Conservation (phyloP, 2,888 invertebrate species). For the Rhamphomyia laevipes region DNA sequence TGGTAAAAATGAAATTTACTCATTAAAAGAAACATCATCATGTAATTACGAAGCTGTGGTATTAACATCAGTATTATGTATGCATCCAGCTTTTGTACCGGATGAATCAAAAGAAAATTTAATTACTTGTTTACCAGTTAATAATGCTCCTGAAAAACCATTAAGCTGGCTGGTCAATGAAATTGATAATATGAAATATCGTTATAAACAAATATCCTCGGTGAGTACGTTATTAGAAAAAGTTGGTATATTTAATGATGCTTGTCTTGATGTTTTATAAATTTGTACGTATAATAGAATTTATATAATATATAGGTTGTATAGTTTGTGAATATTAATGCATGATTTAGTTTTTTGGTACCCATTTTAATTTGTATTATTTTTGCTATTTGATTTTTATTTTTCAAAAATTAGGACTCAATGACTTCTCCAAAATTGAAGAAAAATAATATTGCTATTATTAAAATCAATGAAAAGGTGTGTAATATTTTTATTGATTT, state of each 20-base stretch:
- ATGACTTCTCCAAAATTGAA: conserved; percentile 1
- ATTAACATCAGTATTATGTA: conserved; percentile 74
- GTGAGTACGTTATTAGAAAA: neutral
- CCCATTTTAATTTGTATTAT: neutral
- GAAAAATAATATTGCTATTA: conserved; percentile 40
- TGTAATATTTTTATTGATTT: conserved; percentile 9
- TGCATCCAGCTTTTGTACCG: conserved; percentile 77
- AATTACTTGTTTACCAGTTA: conserved; percentile 61
- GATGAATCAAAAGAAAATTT: conserved; percentile 64
- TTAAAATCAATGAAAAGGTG: conserved; percentile 43
- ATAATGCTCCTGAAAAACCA: conserved; percentile 58
- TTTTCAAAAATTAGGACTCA: neutral
- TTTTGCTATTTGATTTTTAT: neutral
- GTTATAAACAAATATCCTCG: neutral
- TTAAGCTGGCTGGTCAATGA: conserved; percentile 58
- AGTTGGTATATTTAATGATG: conserved; percentile 26
- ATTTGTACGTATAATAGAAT: neutral
- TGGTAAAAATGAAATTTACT: conserved; percentile 84
- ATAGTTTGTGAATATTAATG: too few species aligned
- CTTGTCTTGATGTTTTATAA: neutral
- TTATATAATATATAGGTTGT: too few species aligned
- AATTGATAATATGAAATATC: conserved; percentile 50
- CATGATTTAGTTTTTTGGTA: too few species aligned
- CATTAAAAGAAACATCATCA: conserved; percentile 83
- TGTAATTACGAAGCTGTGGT: conserved; percentile 92